Base-by-base conservation (phyloP, 1,140 invertebrate genomes). In the Drosophila biarmipes region DNA sequence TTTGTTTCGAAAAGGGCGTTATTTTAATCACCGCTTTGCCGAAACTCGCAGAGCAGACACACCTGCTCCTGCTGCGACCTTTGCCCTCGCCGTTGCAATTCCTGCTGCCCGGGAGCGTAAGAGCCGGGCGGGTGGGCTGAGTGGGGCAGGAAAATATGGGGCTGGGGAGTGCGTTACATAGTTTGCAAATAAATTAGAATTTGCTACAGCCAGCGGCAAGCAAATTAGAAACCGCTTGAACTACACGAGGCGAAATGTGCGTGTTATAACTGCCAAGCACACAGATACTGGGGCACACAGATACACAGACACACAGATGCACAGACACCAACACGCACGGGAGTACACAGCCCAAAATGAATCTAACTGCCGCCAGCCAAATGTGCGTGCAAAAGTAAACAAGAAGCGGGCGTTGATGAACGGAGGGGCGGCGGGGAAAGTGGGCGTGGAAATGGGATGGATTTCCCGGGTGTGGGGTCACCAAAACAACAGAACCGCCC, bases 171-270 rank as follows among this genome's bases (percentile, higher is more conserved):
- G 34, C 34, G 53, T 86, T 86, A 54, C 72, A 86, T 77, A 85
- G 81, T 78, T 80, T 85, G 81, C 80, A 77, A 80, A 85, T 85
- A 85, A 85, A 85, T 85, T 85, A 86, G 80, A 85, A 85, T 85
- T 85, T 85, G 81, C 80, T 55, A 78, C 72, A 80, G 76, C 80
- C 80, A 78, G 64, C 68, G 80, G 80, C 76, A 68, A 67, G 73
- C 81, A 86, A 86, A 85, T 86, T 80, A 86, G 80, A 86, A 85
- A 85, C 77, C 68, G 78, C 77, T 86, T 81, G 67, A 80, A 78
- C 57, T 72, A 54, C 73, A 72, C 59, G 64, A 67, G 42, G 37
- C 45, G 42, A 64, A 69, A 86, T 86, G 81, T 85, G 77, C 73
- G 80, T 85, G 81, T 62, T 77, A 73, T 64, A 80, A 80, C 75